phyloP scores from a whole-genome alignment of 64 coral and sea anemone species.

The Pocillopora damicornis region DNA sequence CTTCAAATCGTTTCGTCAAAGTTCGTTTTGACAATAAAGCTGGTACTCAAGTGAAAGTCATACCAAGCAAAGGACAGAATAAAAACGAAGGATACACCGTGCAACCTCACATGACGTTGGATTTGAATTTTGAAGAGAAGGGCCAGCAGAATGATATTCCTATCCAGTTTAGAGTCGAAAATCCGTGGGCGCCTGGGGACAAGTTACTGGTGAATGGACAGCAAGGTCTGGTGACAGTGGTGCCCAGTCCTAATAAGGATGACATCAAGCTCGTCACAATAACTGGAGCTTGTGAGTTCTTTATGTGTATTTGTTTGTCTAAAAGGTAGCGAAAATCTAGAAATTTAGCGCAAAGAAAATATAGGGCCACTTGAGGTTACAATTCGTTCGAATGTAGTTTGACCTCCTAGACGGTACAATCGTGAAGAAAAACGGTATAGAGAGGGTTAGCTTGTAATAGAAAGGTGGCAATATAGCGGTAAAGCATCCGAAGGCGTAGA shows the following conservation, averaged over 20 bases:
- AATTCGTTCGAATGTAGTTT: no score
- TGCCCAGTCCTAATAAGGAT: constrained; percentile 68
- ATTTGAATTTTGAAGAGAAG: constrained; percentile 90
- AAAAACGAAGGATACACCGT: constrained; percentile 87
- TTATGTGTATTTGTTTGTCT: background rate
- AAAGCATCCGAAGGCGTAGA: no score
- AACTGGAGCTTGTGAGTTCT: constrained; percentile 66
- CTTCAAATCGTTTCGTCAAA: constrained; percentile 87
- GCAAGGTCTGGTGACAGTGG: constrained; percentile 48
- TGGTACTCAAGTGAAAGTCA: constrained; percentile 70
- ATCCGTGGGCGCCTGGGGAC: constrained; percentile 62
- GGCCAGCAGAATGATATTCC: constrained; percentile 88
- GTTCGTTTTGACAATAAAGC: constrained; percentile 94
- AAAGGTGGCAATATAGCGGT: no score
- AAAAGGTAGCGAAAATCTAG: no score
- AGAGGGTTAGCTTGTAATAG: no score
- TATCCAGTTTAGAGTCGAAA: constrained; percentile 76
- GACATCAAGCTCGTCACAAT: constrained; percentile 59
- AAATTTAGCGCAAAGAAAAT: no score
- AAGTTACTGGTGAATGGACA: constrained; percentile 77
- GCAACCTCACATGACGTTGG: constrained; percentile 91
- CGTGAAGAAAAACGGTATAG: no score
- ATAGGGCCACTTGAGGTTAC: no score
- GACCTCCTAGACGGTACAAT: no score
- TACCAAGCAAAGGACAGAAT: constrained; percentile 91